These are phyloP conservation scores for Fregetta grallaria DNA, from an alignment of 2,113 vertebrate species.

Conservation along the genomic window DNA sequence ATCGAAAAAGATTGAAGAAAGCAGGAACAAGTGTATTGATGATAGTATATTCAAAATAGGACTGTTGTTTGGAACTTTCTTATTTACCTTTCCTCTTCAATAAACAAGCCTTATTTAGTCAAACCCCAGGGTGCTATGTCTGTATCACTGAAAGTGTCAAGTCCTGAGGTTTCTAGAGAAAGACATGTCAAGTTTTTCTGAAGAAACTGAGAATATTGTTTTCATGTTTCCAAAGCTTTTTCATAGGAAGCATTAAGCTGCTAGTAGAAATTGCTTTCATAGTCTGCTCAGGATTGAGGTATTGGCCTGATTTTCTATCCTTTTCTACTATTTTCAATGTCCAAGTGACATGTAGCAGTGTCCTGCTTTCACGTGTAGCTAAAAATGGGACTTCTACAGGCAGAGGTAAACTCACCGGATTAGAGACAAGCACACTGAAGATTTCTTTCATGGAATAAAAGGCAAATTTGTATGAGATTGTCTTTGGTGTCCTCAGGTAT, in stretches of 20 bases:
- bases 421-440: not conserved
- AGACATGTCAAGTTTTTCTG: not conserved
- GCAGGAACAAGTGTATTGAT: not conserved
- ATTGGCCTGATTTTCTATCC: not conserved
- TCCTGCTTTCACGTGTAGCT: not conserved
- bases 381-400: not conserved
- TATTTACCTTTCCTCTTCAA: not conserved
- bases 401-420: not conserved
- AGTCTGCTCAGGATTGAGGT: not conserved
- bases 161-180: not conserved
- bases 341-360: not conserved
- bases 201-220: not conserved
- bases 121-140: not conserved
- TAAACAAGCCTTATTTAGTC: not conserved
- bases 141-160: not conserved
- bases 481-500: not conserved
- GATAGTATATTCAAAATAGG: not conserved
- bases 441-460: not conserved
- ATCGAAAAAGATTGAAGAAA: not conserved
- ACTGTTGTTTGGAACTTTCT: not conserved
- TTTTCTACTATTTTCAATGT: not conserved
- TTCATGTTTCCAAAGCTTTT: not conserved
- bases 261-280: not conserved
- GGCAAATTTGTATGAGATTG: not conserved
- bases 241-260: not conserved